Conservation (phyloP, 2,113 vertebrate species). For the Cranoglanis bouderius region DNA sequence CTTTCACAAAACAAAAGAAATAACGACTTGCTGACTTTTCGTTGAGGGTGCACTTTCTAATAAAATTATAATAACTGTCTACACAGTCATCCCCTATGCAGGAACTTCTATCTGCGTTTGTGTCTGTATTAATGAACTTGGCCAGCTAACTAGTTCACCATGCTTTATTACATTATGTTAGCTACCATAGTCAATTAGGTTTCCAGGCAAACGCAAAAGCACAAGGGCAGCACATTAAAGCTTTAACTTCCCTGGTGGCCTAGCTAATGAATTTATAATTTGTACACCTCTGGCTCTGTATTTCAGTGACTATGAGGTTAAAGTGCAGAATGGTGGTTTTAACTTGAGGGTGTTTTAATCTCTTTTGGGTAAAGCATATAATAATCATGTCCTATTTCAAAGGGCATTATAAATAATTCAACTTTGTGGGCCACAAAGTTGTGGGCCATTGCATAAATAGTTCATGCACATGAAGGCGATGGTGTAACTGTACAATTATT, state of each 20-base stretch:
- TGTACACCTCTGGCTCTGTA: neutral
- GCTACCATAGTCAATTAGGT: neutral
- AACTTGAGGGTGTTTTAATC: neutral
- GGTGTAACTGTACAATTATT: neutral
- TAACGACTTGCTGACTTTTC: neutral
- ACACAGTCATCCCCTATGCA: neutral
- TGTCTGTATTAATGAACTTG: neutral
- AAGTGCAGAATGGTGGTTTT: neutral
- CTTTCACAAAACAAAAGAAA: neutral
- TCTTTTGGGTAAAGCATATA: neutral
- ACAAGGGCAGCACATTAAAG: neutral
- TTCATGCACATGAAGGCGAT: neutral
- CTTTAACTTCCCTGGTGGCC: neutral
- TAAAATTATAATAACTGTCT: neutral
- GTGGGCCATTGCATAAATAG: neutral
- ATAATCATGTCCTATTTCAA: neutral
- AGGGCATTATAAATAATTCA: slow-evolving; percentile 10
- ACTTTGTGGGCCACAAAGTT: neutral
- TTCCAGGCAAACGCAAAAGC: neutral
- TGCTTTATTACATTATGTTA: neutral
- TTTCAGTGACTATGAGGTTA: neutral
- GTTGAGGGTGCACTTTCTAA: neutral
- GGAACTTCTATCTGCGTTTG: neutral
- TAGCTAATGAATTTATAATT: slow-evolving; percentile 1
- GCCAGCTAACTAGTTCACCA: neutral